A percentile compares a stretch with the other conserved stretches of the same genome.
phyloP scores from a whole-genome alignment of 2,113 vertebrate species.

The Columba livia region DNA sequence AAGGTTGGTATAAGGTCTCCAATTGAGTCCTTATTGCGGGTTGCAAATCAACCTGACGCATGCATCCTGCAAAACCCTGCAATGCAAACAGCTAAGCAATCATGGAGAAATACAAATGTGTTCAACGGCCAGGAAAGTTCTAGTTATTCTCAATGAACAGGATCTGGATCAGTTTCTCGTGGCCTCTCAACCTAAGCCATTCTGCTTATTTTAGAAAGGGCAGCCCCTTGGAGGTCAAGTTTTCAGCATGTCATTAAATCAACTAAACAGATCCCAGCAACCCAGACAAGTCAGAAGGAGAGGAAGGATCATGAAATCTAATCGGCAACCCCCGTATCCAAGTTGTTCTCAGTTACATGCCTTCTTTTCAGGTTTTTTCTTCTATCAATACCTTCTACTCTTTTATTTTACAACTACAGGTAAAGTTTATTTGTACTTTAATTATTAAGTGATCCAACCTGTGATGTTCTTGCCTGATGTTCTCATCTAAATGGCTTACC shows the following conservation, averaged over 20 bases:
- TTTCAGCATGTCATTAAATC: not conserved
- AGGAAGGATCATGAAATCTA: not conserved
- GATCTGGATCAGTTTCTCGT: not conserved
- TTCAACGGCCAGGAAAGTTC: not conserved
- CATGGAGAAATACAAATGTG: not conserved
- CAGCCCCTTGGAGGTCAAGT: not conserved
- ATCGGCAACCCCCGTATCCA: not conserved
- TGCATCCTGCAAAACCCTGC: not conserved
- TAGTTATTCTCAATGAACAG: not conserved
- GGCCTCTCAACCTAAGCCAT: not conserved
- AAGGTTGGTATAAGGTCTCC: not conserved
- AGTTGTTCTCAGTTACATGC: accelerated
- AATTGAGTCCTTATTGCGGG: not conserved
- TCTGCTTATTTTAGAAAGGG: conserved; percentile 35
- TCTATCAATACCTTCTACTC: not conserved
- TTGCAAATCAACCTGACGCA: not conserved
- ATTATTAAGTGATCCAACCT: accelerated
- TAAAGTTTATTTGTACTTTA: not conserved
- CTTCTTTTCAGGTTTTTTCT: not conserved
- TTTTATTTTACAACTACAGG: not conserved
- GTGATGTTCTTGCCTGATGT: not conserved
- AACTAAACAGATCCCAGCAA: not conserved
- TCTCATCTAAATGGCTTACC: accelerated
- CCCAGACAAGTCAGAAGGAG: not conserved
- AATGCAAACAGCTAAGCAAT: not conserved